A percentile compares a stretch with the other conserved stretches of the same genome.
phyloP scores from a whole-genome alignment of 2,113 vertebrate genomes.

The Sclerurus mexicanus region DNA sequence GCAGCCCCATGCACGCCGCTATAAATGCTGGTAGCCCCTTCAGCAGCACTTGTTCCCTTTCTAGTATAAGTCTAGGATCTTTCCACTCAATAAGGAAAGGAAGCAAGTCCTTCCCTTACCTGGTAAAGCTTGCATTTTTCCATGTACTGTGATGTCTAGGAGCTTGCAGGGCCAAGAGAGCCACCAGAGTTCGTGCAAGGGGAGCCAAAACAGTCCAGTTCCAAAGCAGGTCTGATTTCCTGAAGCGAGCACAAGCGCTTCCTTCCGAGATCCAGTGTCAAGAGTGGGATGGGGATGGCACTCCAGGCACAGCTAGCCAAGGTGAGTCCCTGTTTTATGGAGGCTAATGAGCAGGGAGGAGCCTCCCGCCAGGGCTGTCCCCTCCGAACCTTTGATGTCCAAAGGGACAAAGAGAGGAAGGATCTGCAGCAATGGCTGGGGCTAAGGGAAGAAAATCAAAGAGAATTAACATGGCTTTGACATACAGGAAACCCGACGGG shows the following conservation, averaged over 20 bases:
- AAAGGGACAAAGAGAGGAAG: conserved; percentile 81
- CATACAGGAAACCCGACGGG: conserved; percentile 83
- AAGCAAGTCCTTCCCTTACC: conserved; percentile 11
- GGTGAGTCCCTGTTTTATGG: conserved; percentile 80
- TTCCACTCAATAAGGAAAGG: background rate
- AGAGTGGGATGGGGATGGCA: conserved; percentile 62
- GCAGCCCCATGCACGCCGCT: background rate
- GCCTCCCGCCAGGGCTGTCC: conserved; percentile 65
- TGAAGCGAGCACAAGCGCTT: background rate
- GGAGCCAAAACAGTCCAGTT: conserved; percentile 46
- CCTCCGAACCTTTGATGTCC: conserved; percentile 87
- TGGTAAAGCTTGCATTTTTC: conserved; percentile 66
- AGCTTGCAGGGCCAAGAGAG: background rate
- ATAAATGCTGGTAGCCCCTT: background rate
- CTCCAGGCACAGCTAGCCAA: conserved; percentile 49
- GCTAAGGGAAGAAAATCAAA: conserved; percentile 82
- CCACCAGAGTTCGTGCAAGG: background rate
- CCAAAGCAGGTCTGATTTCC: conserved; percentile 37
- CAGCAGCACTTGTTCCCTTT: background rate
- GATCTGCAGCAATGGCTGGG: conserved; percentile 70
- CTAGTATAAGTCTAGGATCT: background rate
- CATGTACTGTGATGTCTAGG: conserved; percentile 43
- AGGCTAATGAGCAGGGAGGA: conserved; percentile 76
- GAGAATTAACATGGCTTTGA: conserved; percentile 92
- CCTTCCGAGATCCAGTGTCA: conserved; percentile 48